A percentile compares a stretch with the other conserved stretches of the same genome.
These are phyloP conservation scores for Dynastes maya DNA, from an alignment of 2,888 invertebrate species.

Conservation along the genomic window DNA sequence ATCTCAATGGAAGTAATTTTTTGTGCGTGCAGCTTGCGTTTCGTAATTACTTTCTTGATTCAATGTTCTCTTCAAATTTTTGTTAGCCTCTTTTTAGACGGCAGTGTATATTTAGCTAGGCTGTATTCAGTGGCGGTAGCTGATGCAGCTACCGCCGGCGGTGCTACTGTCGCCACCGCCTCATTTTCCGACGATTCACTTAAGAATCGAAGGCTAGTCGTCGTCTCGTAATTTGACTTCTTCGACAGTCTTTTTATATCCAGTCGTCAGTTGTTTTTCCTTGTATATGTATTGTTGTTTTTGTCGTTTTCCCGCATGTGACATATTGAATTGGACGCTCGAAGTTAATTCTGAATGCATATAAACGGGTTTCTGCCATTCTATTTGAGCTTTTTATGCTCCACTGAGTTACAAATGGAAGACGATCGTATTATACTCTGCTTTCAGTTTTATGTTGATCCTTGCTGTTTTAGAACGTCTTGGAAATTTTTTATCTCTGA, in stretches of 20 bases:
- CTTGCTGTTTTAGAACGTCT: too few relatives aligned
- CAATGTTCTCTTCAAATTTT: too few relatives aligned
- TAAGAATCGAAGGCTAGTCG: conserved; percentile 45
- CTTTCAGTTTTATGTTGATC: too few relatives aligned
- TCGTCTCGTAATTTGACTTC: conserved; percentile 56
- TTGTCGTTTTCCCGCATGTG: conserved; percentile 36
- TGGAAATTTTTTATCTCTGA: too few relatives aligned
- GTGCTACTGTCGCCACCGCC: conserved; percentile 30
- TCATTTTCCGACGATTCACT: conserved; percentile 54
- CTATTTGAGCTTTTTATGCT: conserved; percentile 26
- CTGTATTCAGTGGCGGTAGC: conserved; percentile 7
- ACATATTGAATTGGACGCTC: conserved; percentile 48
- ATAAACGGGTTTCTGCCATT: conserved; percentile 15
- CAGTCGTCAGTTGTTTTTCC: conserved; percentile 47
- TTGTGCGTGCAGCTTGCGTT: too few relatives aligned
- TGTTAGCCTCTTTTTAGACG: neutral
- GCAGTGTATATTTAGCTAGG: neutral
- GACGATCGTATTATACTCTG: neutral
- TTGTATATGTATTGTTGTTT: conserved; percentile 41
- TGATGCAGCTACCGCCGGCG: conserved; percentile 19
- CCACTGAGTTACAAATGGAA: conserved; percentile 16
- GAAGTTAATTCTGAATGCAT: conserved; percentile 29
- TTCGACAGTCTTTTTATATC: conserved; percentile 55
- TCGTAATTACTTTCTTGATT: too few relatives aligned
- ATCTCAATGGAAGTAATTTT: too few relatives aligned